Evolutionary conservation across 2,113 vertebrate species (phyloP).

Genomic region (Trogon surrucura): DNA sequence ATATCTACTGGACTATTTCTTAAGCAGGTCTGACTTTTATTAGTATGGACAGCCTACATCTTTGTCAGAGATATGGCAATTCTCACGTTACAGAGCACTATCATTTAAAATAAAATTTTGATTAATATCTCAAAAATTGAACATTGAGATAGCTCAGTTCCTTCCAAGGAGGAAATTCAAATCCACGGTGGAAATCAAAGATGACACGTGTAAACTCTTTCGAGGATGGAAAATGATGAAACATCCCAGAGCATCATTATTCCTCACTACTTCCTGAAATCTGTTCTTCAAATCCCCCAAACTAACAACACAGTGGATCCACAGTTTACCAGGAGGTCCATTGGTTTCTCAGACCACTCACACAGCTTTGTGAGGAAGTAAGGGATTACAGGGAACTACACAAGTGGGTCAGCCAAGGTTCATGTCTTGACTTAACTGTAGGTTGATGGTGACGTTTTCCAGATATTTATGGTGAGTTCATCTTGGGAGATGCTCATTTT

Average conservation of each 20-base stretch:
- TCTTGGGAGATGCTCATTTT: constrained; percentile 53
- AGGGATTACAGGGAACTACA: constrained; percentile 71
- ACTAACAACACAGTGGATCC: constrained; percentile 68
- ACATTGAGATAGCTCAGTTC: constrained; percentile 38
- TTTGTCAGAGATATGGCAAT: constrained; percentile 13
- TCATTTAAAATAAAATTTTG: constrained; percentile 66
- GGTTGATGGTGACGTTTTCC: constrained; percentile 63
- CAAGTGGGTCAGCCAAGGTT: constrained; percentile 78
- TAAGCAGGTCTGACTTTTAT: constrained; percentile 13
- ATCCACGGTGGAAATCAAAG: constrained; percentile 40
- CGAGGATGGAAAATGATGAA: constrained; percentile 63
- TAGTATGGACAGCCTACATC: constrained; percentile 34
- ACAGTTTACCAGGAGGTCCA: constrained; percentile 66
- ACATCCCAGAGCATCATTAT: constrained; percentile 72
- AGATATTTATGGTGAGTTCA: constrained; percentile 70
- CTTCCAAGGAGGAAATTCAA: constrained; percentile 69
- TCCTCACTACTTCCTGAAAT: constrained; percentile 75
- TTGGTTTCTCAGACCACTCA: constrained; percentile 67
- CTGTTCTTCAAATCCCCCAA: constrained; percentile 61
- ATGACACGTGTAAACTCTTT: constrained; percentile 62
- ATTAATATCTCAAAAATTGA: constrained; percentile 65
- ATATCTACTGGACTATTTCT: neutral
- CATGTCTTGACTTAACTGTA: constrained; percentile 53
- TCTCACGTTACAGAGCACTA: constrained; percentile 32
- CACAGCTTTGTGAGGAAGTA: constrained; percentile 67